Conservation (phyloP, 2,113 vertebrate genomes). For the Paralichthys olivaceus region DNA sequence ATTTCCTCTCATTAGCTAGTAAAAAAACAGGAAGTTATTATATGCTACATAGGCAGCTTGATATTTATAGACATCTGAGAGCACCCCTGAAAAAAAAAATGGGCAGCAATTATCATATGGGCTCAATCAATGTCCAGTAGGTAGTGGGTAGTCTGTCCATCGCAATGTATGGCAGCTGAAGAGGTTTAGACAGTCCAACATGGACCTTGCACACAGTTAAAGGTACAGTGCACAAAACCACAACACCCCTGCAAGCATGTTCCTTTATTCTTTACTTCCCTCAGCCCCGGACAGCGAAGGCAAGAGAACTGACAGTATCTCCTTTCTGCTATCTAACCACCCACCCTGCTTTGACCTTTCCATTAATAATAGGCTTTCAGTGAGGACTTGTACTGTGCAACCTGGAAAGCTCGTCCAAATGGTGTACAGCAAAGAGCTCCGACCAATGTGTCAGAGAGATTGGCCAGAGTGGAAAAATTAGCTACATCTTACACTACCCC, state of each 20-base stretch:
- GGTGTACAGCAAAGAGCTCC: slow-evolving; percentile 62
- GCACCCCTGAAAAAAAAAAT: not conserved
- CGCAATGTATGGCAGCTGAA: too few relatives aligned
- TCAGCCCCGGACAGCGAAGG: slow-evolving; percentile 38
- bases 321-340: slow-evolving; percentile 55
- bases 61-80: slow-evolving; percentile 46
- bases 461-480: slow-evolving; percentile 54
- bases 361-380: slow-evolving; percentile 77
- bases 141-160: not conserved
- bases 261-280: slow-evolving; percentile 55
- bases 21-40: slow-evolving; percentile 35
- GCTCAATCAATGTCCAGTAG: too few relatives aligned
- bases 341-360: slow-evolving; percentile 77
- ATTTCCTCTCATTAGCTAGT: slow-evolving; percentile 27
- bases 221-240: not conserved
- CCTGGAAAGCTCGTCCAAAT: slow-evolving; percentile 48
- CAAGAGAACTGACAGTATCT: slow-evolving; percentile 57
- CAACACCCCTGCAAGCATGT: slow-evolving; percentile 26
- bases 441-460: slow-evolving; percentile 35
- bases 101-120: not conserved
- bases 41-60: slow-evolving; percentile 23
- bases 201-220: not conserved
- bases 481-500: slow-evolving; percentile 42
- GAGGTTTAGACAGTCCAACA: not conserved
- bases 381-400: slow-evolving; percentile 47